These are phyloP conservation scores for Caenorhabditis sulstoni DNA, from an alignment of 2,888 invertebrate species.

Conservation along the genomic window DNA sequence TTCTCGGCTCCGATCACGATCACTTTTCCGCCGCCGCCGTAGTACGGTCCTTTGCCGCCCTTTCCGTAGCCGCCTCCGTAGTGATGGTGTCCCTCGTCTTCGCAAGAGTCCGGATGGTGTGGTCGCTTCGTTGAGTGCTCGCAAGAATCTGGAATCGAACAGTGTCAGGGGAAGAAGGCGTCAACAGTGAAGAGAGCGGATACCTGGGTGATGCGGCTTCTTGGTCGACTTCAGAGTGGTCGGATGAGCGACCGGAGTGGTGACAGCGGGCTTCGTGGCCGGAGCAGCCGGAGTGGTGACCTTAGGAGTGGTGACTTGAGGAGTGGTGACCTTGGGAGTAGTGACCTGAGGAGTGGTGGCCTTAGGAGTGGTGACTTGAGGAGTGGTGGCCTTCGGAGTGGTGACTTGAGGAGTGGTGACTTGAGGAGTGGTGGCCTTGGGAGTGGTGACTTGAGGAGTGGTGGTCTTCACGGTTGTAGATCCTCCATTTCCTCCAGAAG, in stretches of 20 bases:
- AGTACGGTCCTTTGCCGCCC: neutral
- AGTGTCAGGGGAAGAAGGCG: neutral
- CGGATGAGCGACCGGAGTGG: neutral
- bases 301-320: neutral
- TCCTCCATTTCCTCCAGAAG: neutral
- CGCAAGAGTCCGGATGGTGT: slow-evolving; percentile 7
- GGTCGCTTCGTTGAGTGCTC: slow-evolving; percentile 7
- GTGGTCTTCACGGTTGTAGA: neutral
- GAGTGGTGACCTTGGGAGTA: too few species aligned
- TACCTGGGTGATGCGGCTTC: slow-evolving; percentile 2
- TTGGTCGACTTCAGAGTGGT: neutral
- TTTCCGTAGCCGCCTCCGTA: slow-evolving; percentile 4
- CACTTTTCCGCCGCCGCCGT: neutral
- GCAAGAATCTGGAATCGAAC: slow-evolving; percentile 8
- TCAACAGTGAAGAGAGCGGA: neutral
- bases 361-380: neutral
- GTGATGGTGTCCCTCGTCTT: neutral
- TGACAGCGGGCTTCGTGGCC: neutral
- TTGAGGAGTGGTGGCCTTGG: neutral
- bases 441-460: neutral
- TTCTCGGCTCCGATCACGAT: slow-evolving; percentile 11
- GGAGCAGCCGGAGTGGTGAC: neutral
- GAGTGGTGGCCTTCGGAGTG: neutral
- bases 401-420: neutral
- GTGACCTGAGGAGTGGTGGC: neutral